Conservation (phyloP, 2,888 invertebrate species). For the Pyrocoelia pectoralis region DNA sequence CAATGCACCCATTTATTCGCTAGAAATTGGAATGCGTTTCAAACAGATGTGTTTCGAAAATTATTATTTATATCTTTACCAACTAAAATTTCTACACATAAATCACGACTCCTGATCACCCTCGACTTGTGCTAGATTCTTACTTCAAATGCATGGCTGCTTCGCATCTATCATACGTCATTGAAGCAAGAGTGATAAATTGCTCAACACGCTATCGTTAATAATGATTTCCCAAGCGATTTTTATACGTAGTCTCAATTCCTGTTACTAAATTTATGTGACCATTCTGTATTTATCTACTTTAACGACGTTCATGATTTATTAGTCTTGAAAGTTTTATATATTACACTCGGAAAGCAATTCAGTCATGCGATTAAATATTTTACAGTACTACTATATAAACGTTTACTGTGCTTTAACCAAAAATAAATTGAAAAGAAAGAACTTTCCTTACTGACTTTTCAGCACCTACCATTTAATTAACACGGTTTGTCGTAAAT, state of each 20-base stretch:
- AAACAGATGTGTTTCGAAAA: conserved; percentile 15
- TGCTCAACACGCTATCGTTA: conserved; percentile 49
- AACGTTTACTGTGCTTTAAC: neutral
- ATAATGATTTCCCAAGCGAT: conserved; percentile 54
- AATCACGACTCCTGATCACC: conserved; percentile 20
- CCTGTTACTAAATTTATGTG: conserved; percentile 46
- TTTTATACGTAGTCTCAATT: conserved; percentile 43
- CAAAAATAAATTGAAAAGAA: neutral
- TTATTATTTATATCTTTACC: conserved; percentile 30
- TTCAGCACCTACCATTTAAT: no score
- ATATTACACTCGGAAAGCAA: neutral
- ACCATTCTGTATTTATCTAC: conserved; percentile 49
- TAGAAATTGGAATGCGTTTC: conserved; percentile 53
- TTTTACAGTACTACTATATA: neutral
- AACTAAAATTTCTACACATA: conserved; percentile 9
- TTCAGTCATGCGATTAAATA: neutral
- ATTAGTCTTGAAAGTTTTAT: conserved; percentile 15
- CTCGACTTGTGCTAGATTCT: conserved; percentile 24
- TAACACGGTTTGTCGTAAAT: no score
- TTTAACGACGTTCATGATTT: conserved; percentile 40
- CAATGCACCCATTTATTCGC: conserved; percentile 53
- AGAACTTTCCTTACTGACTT: no score
- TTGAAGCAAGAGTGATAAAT: conserved; percentile 50
- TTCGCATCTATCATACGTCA: conserved; percentile 49
- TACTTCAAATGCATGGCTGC: conserved; percentile 41